phyloP scores from a whole-genome alignment of 2,113 vertebrate species.

The Athene noctua region DNA sequence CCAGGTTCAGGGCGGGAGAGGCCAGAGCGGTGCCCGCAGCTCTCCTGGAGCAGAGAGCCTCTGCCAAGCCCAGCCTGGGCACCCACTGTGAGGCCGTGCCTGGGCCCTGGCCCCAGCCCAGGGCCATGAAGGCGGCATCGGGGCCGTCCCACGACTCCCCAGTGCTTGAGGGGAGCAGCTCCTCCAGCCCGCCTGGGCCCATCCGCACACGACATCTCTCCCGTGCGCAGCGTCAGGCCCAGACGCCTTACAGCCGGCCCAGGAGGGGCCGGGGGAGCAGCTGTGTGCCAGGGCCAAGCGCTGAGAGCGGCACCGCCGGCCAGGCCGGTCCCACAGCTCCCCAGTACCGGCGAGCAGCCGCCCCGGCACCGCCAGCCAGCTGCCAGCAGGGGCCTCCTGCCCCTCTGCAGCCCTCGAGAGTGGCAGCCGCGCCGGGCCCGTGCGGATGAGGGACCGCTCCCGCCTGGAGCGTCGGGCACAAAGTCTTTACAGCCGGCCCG shows the following conservation, averaged over 20 bases:
- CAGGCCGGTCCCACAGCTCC: not conserved
- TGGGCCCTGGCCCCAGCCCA: too few species aligned
- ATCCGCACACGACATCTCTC: accelerated
- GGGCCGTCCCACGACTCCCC: not conserved
- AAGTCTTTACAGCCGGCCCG: too few species aligned
- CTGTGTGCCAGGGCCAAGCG: too few species aligned
- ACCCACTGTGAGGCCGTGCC: too few species aligned
- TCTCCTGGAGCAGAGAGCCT: too few species aligned
- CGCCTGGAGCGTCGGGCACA: too few species aligned
- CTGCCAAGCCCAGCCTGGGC: too few species aligned
- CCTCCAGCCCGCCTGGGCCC: not conserved
- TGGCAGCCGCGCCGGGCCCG: not conserved
- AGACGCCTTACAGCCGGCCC: not conserved
- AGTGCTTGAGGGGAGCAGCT: not conserved
- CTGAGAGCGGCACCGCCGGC: not conserved
- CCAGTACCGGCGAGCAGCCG: not conserved
- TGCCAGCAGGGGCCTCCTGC: not conserved
- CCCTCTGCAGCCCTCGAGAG: not conserved
- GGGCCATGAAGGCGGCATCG: too few species aligned
- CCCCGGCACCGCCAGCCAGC: not conserved
- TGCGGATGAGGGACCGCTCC: not conserved
- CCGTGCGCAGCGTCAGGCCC: too few species aligned
- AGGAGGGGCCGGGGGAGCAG: not conserved
- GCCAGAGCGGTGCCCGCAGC: too few species aligned
- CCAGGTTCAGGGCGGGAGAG: too few species aligned